phyloP scores from a whole-genome alignment of 1,140 invertebrate genomes.

The Lethrus apterus region DNA sequence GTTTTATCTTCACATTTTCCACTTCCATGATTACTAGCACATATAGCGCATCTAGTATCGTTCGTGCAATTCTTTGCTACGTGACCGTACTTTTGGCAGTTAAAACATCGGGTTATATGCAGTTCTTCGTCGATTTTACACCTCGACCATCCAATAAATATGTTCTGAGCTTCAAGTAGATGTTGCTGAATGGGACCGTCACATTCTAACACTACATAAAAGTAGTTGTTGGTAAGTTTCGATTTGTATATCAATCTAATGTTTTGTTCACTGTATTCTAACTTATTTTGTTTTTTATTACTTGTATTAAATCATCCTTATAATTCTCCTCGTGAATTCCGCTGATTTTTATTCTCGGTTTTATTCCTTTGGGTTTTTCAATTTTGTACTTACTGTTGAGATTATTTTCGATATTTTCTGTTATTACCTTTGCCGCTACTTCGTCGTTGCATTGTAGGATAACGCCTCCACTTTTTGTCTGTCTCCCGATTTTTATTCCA shows the following conservation, averaged over 20 bases:
- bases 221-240: neutral
- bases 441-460: neutral
- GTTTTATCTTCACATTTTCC: slow-evolving; percentile 3
- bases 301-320: neutral
- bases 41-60: neutral
- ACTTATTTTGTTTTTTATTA: neutral
- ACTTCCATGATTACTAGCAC: slow-evolving; percentile 6
- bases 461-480: neutral
- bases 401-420: neutral
- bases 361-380: neutral
- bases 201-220: neutral
- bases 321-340: neutral
- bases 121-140: neutral
- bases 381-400: neutral
- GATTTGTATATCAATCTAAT: neutral
- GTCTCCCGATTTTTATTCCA: neutral
- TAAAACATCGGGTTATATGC: slow-evolving; percentile 13
- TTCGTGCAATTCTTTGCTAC: slow-evolving; percentile 11
- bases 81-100: slow-evolving; percentile 15
- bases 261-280: neutral
- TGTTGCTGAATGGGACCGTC: too few relatives aligned
- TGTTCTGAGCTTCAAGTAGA: too few relatives aligned
- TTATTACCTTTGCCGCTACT: neutral
- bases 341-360: neutral
- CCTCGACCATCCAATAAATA: neutral